Base-by-base conservation (phyloP, 2,113 vertebrate species). In the Coturnix japonica region DNA sequence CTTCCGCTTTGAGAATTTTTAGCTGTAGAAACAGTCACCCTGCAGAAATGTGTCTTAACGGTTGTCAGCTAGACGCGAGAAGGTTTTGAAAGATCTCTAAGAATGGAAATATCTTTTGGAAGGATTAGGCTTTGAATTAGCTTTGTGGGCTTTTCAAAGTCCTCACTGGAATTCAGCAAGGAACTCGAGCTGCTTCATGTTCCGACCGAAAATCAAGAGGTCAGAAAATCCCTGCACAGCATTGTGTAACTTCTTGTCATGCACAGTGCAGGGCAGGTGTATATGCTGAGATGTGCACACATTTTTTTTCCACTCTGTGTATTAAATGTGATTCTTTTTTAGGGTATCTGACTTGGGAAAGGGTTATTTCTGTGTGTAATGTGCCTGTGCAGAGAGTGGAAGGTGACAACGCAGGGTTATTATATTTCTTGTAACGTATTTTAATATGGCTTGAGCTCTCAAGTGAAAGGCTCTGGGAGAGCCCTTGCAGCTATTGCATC, bases 401-500 rank as follows among this genome's bases (percentile, higher is more conserved):
- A 92, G 79, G 81, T 77, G 64, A 59, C 78, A 60, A 3, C 70
- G 41, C 47, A 33, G 87, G 26, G 51, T 72, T 87, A 33, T 87
- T 87, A 0, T 43, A 16, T 72, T 44, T 74, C 94, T 81, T 71
- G 53, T 73, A 53, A n/a, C 35, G 28, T 0, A 3, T 84, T 91
- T 92, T 79, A 72, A 44, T 81, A 35, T 90, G 90, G 91, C 84
- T 94, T 67, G 56, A 53, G 41, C 60, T 82, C 54, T 87, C 84
- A 87, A 89, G 67, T 78, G 80, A 73, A 93, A 83, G 93, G 66
- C 90, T 95, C 94, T 96, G 89, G 91, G 91, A 96, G 93, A 97
- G 92, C 63, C 90, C 96, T 94, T 91, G 77, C 87, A 93, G 95
- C 61, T 72, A 89, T 93, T 96, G 90, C 95, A 88, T 95, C 91